Conservation (phyloP, 2,888 invertebrate species). For the Theretra japonica region DNA sequence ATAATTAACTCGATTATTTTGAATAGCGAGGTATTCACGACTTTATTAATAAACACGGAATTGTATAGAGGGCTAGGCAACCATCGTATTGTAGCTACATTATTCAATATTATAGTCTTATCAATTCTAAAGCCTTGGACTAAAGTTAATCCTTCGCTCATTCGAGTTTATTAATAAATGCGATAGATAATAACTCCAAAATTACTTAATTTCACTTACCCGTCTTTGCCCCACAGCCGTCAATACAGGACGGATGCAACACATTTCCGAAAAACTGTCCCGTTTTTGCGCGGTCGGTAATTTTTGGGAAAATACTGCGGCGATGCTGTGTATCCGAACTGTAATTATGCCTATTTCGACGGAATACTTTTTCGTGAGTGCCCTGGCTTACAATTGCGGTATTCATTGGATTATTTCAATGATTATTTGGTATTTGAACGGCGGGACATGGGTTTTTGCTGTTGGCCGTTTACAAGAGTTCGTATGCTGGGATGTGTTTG, state of each 20-base stretch:
- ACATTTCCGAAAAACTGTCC: constrained; percentile 63
- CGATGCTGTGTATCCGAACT: constrained; percentile 48
- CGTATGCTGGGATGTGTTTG: no score
- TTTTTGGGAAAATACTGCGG: constrained; percentile 72
- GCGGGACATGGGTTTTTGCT: neutral
- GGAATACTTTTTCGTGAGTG: constrained; percentile 62
- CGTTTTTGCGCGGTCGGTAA: constrained; percentile 64
- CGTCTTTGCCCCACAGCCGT: constrained; percentile 18
- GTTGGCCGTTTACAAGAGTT: neutral
- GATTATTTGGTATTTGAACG: constrained; percentile 23
- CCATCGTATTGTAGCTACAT: no score
- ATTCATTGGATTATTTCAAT: constrained; percentile 20
- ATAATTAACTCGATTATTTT: no score
- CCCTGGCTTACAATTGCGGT: constrained; percentile 10
- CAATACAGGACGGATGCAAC: constrained; percentile 47
- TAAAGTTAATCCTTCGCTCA: no score
- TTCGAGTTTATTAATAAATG: no score
- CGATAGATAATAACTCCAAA: neutral
- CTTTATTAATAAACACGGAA: no score
- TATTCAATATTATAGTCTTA: no score
- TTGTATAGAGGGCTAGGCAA: no score
- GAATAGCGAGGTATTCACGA: no score
- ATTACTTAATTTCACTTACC: neutral
- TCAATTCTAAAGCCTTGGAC: no score
- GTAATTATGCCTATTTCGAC: constrained; percentile 81